These are phyloP conservation scores for Tipula confusa DNA, from an alignment of 2,888 invertebrate species.

Conservation along the genomic window DNA sequence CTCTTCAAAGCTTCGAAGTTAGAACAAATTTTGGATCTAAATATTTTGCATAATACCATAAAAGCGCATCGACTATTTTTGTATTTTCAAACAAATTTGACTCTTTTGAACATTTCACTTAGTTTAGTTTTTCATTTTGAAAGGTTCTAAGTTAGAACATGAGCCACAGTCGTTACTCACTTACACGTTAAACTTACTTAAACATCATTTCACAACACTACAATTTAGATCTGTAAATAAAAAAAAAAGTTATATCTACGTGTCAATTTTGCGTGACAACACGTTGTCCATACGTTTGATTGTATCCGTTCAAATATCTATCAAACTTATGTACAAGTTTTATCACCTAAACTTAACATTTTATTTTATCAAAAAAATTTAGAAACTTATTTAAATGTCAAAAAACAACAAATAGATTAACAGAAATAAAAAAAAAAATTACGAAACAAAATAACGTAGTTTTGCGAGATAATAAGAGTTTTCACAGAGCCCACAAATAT, in stretches of 20 bases:
- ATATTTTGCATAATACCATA: no score
- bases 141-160: no score
- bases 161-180: no score
- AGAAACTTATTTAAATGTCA: neutral
- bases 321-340: neutral
- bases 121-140: no score
- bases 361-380: neutral
- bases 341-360: neutral
- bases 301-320: neutral
- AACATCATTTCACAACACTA: neutral
- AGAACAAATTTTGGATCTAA: no score
- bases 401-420: neutral
- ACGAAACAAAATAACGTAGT: neutral
- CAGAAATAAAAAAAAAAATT: neutral
- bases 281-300: neutral
- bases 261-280: neutral
- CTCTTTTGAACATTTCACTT: no score
- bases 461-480: constrained; percentile 28
- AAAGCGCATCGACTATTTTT: no score
- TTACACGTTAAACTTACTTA: neutral
- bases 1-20: no score
- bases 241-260: neutral
- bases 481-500: neutral
- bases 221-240: neutral
- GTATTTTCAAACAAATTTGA: no score